Percentiles rank a stretch among this genome's conserved stretches.
phyloP scores from a whole-genome alignment of 2,113 vertebrate species.

The Plotosus lineatus region DNA sequence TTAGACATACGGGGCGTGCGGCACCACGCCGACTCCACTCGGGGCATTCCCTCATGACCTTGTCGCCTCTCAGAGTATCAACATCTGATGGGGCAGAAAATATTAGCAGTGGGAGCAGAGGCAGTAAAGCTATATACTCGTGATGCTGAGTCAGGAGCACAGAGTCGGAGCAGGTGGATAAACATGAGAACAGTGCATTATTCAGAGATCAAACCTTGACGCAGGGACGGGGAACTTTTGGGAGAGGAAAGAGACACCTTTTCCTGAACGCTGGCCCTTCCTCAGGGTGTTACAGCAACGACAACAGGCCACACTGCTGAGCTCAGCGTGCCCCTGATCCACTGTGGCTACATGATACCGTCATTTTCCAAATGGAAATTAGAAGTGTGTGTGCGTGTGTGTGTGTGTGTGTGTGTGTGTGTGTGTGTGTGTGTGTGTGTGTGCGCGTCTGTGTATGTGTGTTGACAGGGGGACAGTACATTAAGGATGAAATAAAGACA shows the following conservation, averaged over 20 bases:
- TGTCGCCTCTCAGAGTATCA: conserved; percentile 6
- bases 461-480: neutral
- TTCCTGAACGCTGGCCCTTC: conserved; percentile 6
- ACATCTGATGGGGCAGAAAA: neutral
- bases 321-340: neutral
- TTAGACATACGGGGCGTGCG: neutral
- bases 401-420: neutral
- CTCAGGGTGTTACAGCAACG: neutral
- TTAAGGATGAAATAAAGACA: neutral
- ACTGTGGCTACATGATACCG: neutral
- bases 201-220: conserved; percentile 20
- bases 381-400: neutral
- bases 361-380: conserved; percentile 14
- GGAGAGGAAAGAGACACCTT: conserved; percentile 35
- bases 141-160: conserved; percentile 17
- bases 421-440: neutral
- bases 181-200: conserved; percentile 17
- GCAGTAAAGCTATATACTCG: neutral
- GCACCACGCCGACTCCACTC: neutral
- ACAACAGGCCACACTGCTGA: neutral
- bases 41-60: neutral
- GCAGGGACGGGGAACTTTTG: neutral
- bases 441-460: too few species aligned
- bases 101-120: neutral
- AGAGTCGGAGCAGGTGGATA: conserved; percentile 37